Percentiles rank a stretch among this genome's conserved stretches.
Evolutionary conservation across 64 coral and sea anemone species (phyloP).

Genomic region (Montipora cactus): DNA sequence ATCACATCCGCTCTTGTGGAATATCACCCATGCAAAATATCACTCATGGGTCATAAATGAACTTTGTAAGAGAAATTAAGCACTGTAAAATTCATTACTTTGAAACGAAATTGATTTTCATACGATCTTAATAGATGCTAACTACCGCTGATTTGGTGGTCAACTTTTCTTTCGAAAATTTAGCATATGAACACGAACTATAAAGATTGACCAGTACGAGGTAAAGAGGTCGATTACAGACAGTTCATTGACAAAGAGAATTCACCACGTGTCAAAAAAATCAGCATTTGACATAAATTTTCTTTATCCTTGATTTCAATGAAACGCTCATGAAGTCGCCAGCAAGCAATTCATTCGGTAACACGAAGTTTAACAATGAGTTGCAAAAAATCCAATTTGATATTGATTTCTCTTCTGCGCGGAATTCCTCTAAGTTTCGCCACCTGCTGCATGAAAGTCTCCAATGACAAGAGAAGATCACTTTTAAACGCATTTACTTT

Average conservation of each 20-base stretch:
- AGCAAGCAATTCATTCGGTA: not conserved
- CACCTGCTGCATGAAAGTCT: not conserved
- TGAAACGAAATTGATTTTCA: conserved; percentile 12
- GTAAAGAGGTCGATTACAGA: not conserved
- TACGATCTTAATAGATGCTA: not conserved
- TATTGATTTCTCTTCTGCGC: not conserved
- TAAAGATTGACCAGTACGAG: not conserved
- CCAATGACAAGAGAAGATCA: too few relatives aligned
- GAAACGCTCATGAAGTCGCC: not conserved
- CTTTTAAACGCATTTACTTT: not conserved
- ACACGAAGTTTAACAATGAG: not conserved
- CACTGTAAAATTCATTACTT: not conserved
- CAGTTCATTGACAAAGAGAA: conserved; percentile 1
- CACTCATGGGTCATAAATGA: not conserved
- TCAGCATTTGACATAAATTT: conserved; percentile 25
- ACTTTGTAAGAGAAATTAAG: not conserved
- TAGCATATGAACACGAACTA: not conserved
- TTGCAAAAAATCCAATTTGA: conserved; percentile 1
- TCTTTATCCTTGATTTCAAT: conserved; percentile 6
- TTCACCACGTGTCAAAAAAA: not conserved
- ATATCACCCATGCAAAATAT: not conserved
- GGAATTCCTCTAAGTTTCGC: not conserved
- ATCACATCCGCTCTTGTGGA: not conserved
- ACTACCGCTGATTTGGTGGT: not conserved
- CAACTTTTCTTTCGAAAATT: not conserved